phyloP scores from a whole-genome alignment of 2,113 vertebrate genomes.

The Rostratula benghalensis region DNA sequence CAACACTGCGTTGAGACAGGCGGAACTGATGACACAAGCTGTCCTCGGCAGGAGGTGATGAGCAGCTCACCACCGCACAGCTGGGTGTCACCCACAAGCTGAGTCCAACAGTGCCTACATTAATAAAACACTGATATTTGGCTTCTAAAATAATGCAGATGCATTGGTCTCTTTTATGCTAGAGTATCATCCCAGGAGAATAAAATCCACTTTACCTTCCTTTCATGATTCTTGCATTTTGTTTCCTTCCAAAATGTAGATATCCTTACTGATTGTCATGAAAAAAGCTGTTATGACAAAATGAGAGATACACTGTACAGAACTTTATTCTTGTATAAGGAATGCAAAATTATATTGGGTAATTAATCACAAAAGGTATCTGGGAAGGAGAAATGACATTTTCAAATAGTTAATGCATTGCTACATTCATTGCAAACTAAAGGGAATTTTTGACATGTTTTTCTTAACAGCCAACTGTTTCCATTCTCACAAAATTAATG shows the following conservation, averaged over 20 bases:
- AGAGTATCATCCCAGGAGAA: background rate
- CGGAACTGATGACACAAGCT: background rate
- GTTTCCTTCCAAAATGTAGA: background rate
- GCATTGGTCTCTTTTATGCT: background rate
- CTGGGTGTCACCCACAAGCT: background rate
- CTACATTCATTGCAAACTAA: background rate
- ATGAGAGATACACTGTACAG: background rate
- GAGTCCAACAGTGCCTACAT: background rate
- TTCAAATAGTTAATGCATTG: background rate
- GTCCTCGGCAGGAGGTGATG: background rate
- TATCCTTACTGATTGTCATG: rapidly evolving
- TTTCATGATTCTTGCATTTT: background rate
- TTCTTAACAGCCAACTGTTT: background rate
- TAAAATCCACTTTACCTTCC: background rate
- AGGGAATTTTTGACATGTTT: background rate
- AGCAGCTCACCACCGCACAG: background rate
- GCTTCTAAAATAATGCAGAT: background rate
- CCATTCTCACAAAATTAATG: background rate
- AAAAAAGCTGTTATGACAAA: background rate
- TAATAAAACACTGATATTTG: background rate
- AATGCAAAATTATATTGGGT: background rate
- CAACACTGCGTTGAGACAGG: rapidly evolving
- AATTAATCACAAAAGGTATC: background rate
- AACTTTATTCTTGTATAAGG: background rate
- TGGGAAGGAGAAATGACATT: background rate